Base-by-base conservation (phyloP, 2,888 invertebrate species). In the Tinea semifulvella region DNA sequence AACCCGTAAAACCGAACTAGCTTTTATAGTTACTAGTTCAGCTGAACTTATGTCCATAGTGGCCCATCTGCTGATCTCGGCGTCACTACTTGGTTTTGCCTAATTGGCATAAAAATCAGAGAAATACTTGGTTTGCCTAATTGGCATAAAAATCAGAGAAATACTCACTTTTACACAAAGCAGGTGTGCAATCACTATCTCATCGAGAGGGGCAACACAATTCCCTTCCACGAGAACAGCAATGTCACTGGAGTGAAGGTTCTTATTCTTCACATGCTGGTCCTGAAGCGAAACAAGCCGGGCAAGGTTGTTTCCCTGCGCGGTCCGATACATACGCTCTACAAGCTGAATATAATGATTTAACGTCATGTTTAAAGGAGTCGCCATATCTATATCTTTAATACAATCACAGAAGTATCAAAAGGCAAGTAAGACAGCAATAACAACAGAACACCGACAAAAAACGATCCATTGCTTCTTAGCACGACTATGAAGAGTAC, bases 141-240 rank as follows among this genome's bases (percentile, higher is more conserved):
- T n/a, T n/a, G n/a, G n/a, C n/a, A n/a, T n/a, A n/a, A n/a, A n/a
- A n/a, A n/a, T n/a, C n/a, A n/a, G 7, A n/a, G 11, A 17, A 7
- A 31, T 14, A 48, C 48, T 56, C 67, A 88, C 88, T 62, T 81
- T 85, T 0, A 88, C 68, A 52, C 89, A 87, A 56, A 84, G 85
- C n/a, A 95, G 67, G 65, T 95, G 95, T 3, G 85, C 81, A 39
- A 86, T 80, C 4, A 91, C 84, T 26, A 93, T 75, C 61, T 93
- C 92, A 63, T 92, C 90, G 46, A 92, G 74, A 0, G 92, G 92
- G 6, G 87, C 72, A 40, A 88, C 82, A 48, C 94, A 77, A 55
- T 88, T 85, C 43, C 88, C 84, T 54, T 88, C 86, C 1, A 92
- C 89, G 17, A 87, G 72, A 19, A 81, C 71, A 50, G 92, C 91